Evolutionary conservation across 2,888 invertebrate species (phyloP), one percentile per base, ranked within the genome.

Genomic region (Euphydryas editha): DNA sequence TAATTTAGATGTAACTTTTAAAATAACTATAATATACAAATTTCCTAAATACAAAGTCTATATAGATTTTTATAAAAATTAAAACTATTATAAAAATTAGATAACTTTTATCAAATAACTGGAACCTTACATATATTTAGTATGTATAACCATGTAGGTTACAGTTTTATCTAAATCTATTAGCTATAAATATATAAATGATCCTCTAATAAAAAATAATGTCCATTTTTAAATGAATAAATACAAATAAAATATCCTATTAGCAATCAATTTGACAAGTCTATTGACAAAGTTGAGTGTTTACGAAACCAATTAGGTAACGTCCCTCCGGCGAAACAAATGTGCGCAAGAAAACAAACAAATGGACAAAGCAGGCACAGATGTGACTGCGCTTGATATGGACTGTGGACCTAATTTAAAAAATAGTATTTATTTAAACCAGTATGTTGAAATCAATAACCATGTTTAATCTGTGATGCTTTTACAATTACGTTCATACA

Each of bases 291-390:
- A 54, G 54, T 54, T 56, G 67, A 69, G 73, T 76, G 74, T 78
- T 79, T 78, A 75, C 58, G 37, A 66, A 76, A 73, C 67, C 77
- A 78, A 79, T 79, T 75, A 30, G 6, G 30, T 1, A 75, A 71
- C 57, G 51, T 74, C 75, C 77, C 72, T 61, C 71, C 70, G 73
- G 83, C 79, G 75, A 70, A 78, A 81, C 85, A 84, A 83, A 81
- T 83, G 84, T 71, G 76, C 75, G 76, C 77, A 79, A 70, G 76
- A 77, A 77, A 75, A 76, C 81, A 86, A 83, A 83, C 78, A 85
- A 54, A 76, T 76, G 68, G 68, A 73, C 73, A 74, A 72, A 73
- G 73, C 70, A 76, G 67, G 78, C 73, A 69, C 84, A 83, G 82
- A 83, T 84, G 83, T 78, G 75, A 72, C 70, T 69, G 73, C 63